Base-by-base conservation (phyloP, 2,797 vertebrate species). In the Enoplosus armatus region DNA sequence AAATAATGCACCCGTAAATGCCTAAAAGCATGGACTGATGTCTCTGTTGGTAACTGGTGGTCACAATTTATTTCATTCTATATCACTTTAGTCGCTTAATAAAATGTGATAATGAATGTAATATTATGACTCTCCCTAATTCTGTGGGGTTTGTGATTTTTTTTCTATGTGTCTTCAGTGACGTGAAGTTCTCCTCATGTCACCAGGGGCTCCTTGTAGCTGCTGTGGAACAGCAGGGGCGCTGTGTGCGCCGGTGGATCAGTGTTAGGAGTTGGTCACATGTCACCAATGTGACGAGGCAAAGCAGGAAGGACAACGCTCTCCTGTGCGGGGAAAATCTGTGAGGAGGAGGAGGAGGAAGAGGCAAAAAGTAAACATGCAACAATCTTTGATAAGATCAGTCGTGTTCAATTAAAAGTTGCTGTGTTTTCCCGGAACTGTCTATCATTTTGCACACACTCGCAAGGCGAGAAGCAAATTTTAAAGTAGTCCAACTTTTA, bases 211-310 rank as follows among this genome's bases (percentile, higher is more conserved):
- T 15, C 4, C 1, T 18, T 7, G 76, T 69, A 5, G 31, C 84
- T 58, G 67, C 64, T 66, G 43, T 29, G 5, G 8, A 64, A n/a
- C 92, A 87, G 80, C 75, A 91, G 93, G 71, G 93, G 93, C 92
- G 90, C 91, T 89, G 89, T 87, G 61, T 1, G 33, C 15, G 12
- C 41, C 53, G 2, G 8, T 1, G 62, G 35, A 43, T 37, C 29
- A 4, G 27, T 33, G 43, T 50, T 1, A 53, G 6, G 54, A 43
- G 18, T 1, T 4, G 77, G 79, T 91, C 85, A 91, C 87, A 47
- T 88, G 86, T 71, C 79, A 73, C 51, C 65, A 2, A 0, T 8
- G 84, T 85, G 85, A 86, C 85, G 62, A 41, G 29, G n/a, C 41
- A 60, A 58, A 89, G 0, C n/a, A 85, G 90, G 91, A 94, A 93